Evolutionary conservation across 2,113 vertebrate species (phyloP), one percentile per base, ranked within the genome.

Genomic region (Ptyas mucosa): DNA sequence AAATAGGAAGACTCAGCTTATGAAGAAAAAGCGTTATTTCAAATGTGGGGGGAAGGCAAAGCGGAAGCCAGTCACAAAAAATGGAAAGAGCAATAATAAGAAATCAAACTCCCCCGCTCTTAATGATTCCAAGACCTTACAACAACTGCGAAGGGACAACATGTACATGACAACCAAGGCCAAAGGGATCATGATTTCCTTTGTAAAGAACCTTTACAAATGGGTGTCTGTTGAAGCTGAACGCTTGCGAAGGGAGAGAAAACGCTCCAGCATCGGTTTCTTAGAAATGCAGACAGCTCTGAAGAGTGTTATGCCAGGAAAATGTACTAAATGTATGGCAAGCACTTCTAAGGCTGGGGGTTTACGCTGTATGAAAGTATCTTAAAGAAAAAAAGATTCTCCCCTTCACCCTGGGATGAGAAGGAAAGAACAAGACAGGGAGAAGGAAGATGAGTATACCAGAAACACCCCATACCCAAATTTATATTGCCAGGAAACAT

Each of bases 221-320:
- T 87, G 92, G 92, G 92, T 93, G 15, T 93, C 92, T 2, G 5
- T 43, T 86, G 92, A 93, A 93, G 92, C 92, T 5, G 92, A 93
- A 51, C 75, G 92, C 23, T 34, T 93, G 29, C 58, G 92, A 57
- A 93, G 24, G 14, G 57, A 87, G 55, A 93, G 53, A 57, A 93
- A 93, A 5, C 92, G 55, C 23, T 8, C 81, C 55, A 90, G 89
- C 75, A 90, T 93, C 29, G 89, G 92, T 24, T 93, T 86, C 46
- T 39, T 52, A 64, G 92, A 93, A 86, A 93, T 93, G 92, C 46
- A 57, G n/a, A 87, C 92, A 64, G 92, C 92, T 15, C 81, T 93
- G 75, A 87, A 53, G 75, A 87, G 69, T 46, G 89, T 93, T 23
- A 86, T 93, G 46, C 92, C 81, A 64, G 46, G 57, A 61, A 87